These are phyloP conservation scores for Chromoteleia sp. DNA, from an alignment of 2,888 invertebrate species.

Conservation along the genomic window DNA sequence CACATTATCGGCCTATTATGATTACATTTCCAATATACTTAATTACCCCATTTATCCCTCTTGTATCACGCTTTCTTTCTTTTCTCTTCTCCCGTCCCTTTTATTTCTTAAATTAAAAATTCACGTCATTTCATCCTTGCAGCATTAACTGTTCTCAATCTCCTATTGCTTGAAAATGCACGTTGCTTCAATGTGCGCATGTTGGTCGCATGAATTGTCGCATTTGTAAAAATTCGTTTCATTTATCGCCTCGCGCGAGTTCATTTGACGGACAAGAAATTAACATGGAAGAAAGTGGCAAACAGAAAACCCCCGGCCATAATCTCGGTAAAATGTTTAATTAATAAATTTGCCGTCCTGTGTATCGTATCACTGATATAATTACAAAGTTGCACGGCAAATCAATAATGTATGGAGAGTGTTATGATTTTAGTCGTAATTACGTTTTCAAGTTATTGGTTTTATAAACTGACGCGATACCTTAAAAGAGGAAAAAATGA, in stretches of 20 bases:
- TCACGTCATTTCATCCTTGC: slow-evolving; percentile 32
- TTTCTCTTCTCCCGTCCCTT: background rate
- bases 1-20: slow-evolving; percentile 21
- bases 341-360: slow-evolving; percentile 1
- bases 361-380: slow-evolving; percentile 7
- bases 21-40: background rate
- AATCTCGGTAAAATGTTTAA: background rate
- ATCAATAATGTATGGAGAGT: slow-evolving; percentile 29
- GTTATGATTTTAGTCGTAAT: slow-evolving; percentile 31
- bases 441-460: slow-evolving; percentile 39
- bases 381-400: slow-evolving; percentile 21
- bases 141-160: slow-evolving; percentile 17
- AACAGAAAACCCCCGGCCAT: background rate
- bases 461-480: slow-evolving; percentile 19
- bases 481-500: background rate
- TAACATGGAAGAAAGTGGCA: background rate
- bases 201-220: slow-evolving; percentile 25
- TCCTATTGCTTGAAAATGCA: slow-evolving; percentile 18
- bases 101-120: slow-evolving; percentile 6
- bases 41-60: background rate
- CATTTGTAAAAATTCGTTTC: slow-evolving; percentile 12
- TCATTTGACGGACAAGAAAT: background rate
- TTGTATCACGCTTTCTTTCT: background rate
- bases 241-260: slow-evolving; percentile 6
- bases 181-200: slow-evolving; percentile 33